Evolutionary conservation across 2,797 vertebrate species (phyloP).

Genomic region (Neosilurus mollespiculum): DNA sequence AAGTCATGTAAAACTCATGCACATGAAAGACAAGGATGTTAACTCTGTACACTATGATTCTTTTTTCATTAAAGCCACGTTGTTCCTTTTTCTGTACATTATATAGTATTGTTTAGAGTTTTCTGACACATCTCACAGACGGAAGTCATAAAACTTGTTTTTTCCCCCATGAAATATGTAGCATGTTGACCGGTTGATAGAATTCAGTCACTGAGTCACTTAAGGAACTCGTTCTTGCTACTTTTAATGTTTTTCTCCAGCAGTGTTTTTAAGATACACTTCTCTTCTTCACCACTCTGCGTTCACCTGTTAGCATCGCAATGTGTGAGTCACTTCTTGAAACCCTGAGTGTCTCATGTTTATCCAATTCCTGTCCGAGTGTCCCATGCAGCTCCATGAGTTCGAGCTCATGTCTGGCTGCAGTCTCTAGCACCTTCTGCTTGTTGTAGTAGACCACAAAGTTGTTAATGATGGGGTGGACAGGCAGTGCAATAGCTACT

Average conservation of each 20-base stretch:
- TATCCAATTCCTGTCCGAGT: neutral
- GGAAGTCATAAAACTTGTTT: neutral
- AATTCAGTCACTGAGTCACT: neutral
- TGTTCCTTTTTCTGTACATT: neutral
- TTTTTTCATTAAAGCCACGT: slow-evolving; percentile 1
- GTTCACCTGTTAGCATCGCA: slow-evolving; percentile 74
- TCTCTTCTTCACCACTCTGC: slow-evolving; percentile 69
- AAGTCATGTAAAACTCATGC: neutral
- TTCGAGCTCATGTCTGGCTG: slow-evolving; percentile 92
- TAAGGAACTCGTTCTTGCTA: slow-evolving; percentile 2
- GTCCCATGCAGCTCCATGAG: slow-evolving; percentile 85
- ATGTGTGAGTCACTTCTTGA: slow-evolving; percentile 82
- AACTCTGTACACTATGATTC: neutral
- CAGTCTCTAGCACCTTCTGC: slow-evolving; percentile 91
- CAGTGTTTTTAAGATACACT: slow-evolving; percentile 45
- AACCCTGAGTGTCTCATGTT: slow-evolving; percentile 29
- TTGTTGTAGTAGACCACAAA: slow-evolving; percentile 97
- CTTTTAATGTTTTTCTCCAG: neutral
- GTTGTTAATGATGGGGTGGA: slow-evolving; percentile 98
- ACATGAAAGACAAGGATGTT: neutral
- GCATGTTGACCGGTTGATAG: neutral
- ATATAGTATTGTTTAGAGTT: neutral
- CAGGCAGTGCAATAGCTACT: slow-evolving; percentile 93
- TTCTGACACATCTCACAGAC: neutral
- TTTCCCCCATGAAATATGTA: no score